Evolutionary conservation across 2,797 vertebrate genomes (phyloP).

Genomic region (Vespertilio murinus): DNA sequence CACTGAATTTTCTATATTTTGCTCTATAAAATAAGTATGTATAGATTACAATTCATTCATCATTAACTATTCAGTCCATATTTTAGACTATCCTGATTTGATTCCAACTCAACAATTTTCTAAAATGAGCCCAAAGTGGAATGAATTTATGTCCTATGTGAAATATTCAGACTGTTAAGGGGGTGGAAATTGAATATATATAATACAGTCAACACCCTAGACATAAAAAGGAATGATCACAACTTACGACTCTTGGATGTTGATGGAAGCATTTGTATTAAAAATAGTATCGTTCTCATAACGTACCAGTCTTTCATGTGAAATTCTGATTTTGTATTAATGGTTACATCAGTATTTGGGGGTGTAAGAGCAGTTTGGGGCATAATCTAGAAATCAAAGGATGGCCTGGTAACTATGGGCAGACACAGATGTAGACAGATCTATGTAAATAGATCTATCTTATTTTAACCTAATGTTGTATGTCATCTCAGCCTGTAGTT

Average conservation of each 20-base stretch:
- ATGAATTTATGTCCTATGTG: constrained; percentile 48
- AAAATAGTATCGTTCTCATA: background rate
- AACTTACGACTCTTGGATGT: background rate
- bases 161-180: background rate
- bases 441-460: background rate
- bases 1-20: background rate
- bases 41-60: constrained; percentile 10
- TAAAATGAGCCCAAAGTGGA: constrained; percentile 4
- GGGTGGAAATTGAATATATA: constrained; percentile 4
- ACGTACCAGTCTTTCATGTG: background rate
- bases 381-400: background rate
- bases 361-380: background rate
- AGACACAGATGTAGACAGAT: background rate
- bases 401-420: background rate
- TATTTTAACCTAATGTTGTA: background rate
- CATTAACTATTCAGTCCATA: constrained; percentile 34
- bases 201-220: background rate
- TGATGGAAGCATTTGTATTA: background rate
- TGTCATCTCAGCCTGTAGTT: background rate
- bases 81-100: constrained; percentile 47
- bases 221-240: background rate
- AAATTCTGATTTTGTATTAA: constrained; percentile 16
- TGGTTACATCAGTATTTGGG: background rate
- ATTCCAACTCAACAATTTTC: constrained; percentile 15
- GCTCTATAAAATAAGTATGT: background rate